Evolutionary conservation across 1,140 invertebrate genomes (phyloP).

Genomic region (Caenorhabditis latens): DNA sequence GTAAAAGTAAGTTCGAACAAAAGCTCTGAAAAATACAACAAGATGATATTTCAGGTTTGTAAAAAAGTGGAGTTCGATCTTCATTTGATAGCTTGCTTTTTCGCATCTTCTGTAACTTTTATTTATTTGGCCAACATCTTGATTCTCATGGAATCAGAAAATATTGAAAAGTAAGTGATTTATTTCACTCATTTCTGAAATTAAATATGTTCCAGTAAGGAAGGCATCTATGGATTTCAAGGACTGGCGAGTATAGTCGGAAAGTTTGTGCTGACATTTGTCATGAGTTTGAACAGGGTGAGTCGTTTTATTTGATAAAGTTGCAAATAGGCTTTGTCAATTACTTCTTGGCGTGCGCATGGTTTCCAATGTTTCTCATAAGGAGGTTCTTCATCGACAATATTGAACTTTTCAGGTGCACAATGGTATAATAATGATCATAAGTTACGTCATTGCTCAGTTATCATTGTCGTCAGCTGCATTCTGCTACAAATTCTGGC

Average conservation of each 20-base stretch:
- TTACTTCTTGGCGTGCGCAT: too few relatives aligned
- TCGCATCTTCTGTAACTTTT: constrained; percentile 38
- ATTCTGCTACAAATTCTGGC: constrained; percentile 58
- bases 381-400: too few relatives aligned
- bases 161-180: constrained; percentile 48
- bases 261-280: constrained; percentile 41
- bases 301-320: neutral
- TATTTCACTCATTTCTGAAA: neutral
- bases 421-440: constrained; percentile 58
- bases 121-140: constrained; percentile 60
- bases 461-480: constrained; percentile 46
- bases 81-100: constrained; percentile 51
- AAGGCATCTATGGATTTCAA: constrained; percentile 57
- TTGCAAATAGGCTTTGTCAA: too few relatives aligned
- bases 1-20: constrained; percentile 1
- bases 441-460: constrained; percentile 58
- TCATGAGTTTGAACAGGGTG: constrained; percentile 51
- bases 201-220: constrained; percentile 43
- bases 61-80: constrained; percentile 54
- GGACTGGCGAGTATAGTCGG: constrained; percentile 56
- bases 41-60: constrained; percentile 56
- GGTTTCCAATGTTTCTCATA: too few relatives aligned
- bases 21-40: neutral
- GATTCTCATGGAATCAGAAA: constrained; percentile 54
- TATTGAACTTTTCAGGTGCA: constrained; percentile 18